Evolutionary conservation across 2,797 vertebrate species (phyloP).

Genomic region (Spea hammondii): DNA sequence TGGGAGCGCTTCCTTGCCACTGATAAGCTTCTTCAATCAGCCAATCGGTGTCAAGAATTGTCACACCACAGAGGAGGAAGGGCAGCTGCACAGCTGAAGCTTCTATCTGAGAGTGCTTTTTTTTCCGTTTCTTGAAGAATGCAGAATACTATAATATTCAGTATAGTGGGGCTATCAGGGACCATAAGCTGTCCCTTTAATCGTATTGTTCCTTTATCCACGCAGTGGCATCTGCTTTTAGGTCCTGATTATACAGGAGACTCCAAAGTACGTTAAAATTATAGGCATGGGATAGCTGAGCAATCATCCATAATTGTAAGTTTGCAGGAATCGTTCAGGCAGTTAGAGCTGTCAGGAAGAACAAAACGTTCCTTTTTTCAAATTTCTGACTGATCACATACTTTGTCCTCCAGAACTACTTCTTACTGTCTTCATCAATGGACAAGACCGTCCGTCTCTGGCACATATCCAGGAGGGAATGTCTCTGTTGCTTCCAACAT

Average conservation of each 20-base stretch:
- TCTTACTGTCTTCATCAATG: constrained; percentile 98
- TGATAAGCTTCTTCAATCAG: too few relatives aligned
- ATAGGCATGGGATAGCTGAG: constrained; percentile 12
- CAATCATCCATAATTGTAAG: not conserved
- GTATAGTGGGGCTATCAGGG: too few relatives aligned
- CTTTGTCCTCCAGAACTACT: constrained; percentile 84
- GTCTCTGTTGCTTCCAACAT: constrained; percentile 98
- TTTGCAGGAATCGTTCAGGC: constrained; percentile 5
- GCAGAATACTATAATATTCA: too few relatives aligned
- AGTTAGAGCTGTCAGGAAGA: not conserved
- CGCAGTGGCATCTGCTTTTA: constrained; percentile 12
- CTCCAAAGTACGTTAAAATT: constrained; percentile 19
- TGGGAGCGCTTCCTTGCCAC: too few relatives aligned
- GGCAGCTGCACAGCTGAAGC: not conserved
- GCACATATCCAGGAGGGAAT: constrained; percentile 98
- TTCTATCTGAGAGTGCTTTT: not conserved
- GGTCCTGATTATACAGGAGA: constrained; percentile 22
- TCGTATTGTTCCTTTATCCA: constrained; percentile 5
- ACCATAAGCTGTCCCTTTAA: too few relatives aligned
- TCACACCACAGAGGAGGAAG: too few relatives aligned
- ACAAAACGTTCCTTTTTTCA: not conserved
- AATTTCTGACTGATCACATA: not conserved
- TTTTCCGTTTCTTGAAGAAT: not conserved
- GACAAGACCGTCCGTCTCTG: constrained; percentile 96
- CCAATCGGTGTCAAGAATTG: too few relatives aligned